Evolutionary conservation across 2,888 invertebrate genomes (phyloP).

Genomic region (Dusona sp.): DNA sequence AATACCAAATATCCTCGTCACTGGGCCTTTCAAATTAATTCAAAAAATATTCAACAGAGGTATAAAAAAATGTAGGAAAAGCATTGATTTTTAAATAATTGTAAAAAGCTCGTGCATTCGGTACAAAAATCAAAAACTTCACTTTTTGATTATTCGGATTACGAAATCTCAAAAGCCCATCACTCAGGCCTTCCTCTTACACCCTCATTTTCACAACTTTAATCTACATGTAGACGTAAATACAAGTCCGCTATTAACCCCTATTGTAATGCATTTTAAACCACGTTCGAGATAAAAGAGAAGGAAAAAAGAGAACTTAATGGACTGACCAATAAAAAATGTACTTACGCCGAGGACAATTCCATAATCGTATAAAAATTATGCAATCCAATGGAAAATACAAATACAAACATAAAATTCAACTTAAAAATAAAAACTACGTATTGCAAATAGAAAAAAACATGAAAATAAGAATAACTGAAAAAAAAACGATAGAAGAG

Average conservation of each 20-base stretch:
- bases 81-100: not conserved
- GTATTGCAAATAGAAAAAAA: not conserved
- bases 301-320: not conserved
- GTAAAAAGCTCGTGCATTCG: not conserved
- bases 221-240: not conserved
- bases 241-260: not conserved
- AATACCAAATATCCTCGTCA: slow-evolving; percentile 17
- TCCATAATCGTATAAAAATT: not conserved
- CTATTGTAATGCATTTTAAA: not conserved
- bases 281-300: not conserved
- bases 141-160: not conserved
- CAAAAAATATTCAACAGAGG: not conserved
- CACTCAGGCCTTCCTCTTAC: too few relatives aligned
- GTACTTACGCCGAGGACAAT: not conserved
- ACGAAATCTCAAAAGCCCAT: not conserved
- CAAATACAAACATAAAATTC: not conserved
- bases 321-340: not conserved
- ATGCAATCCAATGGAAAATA: not conserved
- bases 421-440: not conserved
- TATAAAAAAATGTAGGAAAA: not conserved
- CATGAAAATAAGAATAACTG: not conserved
- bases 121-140: not conserved
- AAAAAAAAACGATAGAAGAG: slow-evolving; percentile 19
- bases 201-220: not conserved
- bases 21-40: not conserved